phyloP scores from a whole-genome alignment of 2,888 invertebrate genomes.

The Drosophila fungiperda region DNA sequence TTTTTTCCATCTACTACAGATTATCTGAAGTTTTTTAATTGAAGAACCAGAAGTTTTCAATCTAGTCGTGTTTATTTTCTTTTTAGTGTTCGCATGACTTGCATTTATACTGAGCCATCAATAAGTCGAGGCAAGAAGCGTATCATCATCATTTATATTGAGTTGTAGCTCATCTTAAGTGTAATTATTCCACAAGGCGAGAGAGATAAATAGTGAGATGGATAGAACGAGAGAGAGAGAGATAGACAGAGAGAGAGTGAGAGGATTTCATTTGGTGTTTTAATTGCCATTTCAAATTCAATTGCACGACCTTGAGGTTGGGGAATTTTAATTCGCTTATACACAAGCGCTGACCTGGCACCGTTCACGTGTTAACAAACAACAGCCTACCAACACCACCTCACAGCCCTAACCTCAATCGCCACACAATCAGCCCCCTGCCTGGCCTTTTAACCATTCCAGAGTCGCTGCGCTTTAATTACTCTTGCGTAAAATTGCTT shows the following conservation, averaged over 20 bases:
- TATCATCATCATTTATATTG: constrained; percentile 42
- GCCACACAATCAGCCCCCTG: background rate
- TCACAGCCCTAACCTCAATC: background rate
- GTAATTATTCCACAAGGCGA: constrained; percentile 19
- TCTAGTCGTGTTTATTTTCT: background rate
- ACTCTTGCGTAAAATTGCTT: constrained; percentile 82
- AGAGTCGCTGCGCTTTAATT: constrained; percentile 69
- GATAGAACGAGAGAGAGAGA: background rate
- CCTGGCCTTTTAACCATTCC: background rate
- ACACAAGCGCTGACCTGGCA: constrained; percentile 59
- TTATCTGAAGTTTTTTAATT: background rate
- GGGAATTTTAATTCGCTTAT: constrained; percentile 47
- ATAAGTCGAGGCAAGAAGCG: constrained; percentile 43
- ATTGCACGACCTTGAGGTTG: constrained; percentile 56
- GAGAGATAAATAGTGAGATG: background rate
- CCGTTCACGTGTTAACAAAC: constrained; percentile 49
- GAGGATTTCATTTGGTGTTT: constrained; percentile 41
- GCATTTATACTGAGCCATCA: constrained; percentile 10
- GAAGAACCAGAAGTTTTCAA: background rate
- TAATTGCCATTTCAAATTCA: constrained; percentile 60
- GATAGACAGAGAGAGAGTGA: background rate
- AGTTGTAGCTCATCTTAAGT: constrained; percentile 29
- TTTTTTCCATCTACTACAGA: background rate
- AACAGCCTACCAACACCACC: constrained; percentile 11
- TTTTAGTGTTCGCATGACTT: constrained; percentile 1